phyloP scores from a whole-genome alignment of 1,140 invertebrate genomes.

The Solen grandis region DNA sequence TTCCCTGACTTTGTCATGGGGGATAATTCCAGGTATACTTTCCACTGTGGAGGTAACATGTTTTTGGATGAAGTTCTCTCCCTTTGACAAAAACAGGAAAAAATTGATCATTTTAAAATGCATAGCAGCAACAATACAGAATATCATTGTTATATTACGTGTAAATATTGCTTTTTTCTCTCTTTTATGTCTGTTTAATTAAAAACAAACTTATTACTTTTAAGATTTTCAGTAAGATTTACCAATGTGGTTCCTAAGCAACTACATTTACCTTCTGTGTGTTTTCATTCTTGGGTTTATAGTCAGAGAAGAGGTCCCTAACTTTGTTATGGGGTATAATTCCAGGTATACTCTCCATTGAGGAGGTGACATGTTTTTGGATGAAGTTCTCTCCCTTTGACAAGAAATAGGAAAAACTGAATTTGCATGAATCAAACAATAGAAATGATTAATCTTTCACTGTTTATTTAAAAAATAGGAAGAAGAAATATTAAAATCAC shows the following conservation, averaged over 20 bases:
- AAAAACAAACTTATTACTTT: background rate
- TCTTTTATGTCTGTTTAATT: background rate
- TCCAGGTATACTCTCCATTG: conserved; percentile 41
- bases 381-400: conserved; percentile 2
- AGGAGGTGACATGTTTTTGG: conserved; percentile 11
- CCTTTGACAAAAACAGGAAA: background rate
- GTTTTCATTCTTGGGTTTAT: conserved; percentile 17
- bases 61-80: conserved; percentile 26
- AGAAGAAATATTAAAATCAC: no score
- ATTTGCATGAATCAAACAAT: no score
- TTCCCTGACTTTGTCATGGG: conserved; percentile 35
- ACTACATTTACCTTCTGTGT: no score
- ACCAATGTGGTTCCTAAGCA: no score
- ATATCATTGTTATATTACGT: background rate
- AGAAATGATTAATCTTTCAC: no score
- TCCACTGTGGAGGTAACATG: conserved; percentile 5
- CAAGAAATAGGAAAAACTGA: background rate
- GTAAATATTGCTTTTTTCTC: conserved; percentile 1
- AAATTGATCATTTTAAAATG: background rate
- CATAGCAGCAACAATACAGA: background rate
- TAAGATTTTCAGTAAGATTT: no score
- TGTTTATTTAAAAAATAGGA: no score
- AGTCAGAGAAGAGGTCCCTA: conserved; percentile 14
- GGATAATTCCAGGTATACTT: conserved; percentile 49
- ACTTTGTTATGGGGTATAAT: conserved; percentile 48